A percentile compares a stretch with the other conserved stretches of the same genome.
Evolutionary conservation across 2,888 invertebrate genomes (phyloP).

Genomic region (Lamellibrachia satsuma): DNA sequence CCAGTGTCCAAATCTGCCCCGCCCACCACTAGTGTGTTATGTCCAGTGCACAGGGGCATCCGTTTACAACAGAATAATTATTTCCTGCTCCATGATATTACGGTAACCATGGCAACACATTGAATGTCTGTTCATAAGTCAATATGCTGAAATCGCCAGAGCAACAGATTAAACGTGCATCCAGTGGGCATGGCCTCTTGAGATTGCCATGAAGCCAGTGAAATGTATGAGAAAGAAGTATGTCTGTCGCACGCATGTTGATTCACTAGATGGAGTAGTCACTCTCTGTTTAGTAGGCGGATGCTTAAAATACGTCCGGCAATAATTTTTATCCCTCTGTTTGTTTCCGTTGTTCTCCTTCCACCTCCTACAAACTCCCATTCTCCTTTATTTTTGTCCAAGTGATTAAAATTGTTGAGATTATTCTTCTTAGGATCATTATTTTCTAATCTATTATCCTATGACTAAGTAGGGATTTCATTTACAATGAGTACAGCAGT

Average conservation of each 20-base stretch:
- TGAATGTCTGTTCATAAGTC: conserved; percentile 30
- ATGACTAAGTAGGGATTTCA: background rate
- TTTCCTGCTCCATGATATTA: conserved; percentile 14
- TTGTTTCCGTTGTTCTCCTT: background rate
- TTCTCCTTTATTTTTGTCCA: background rate
- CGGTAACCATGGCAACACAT: conserved; percentile 27
- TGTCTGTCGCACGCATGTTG: background rate
- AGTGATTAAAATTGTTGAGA: background rate
- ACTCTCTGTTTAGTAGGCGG: background rate
- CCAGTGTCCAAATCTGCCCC: background rate
- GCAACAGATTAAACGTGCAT: conserved; percentile 28
- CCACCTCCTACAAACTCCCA: background rate
- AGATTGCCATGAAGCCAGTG: background rate
- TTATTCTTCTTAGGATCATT: background rate
- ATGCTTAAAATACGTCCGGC: background rate
- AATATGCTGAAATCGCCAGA: conserved; percentile 31
- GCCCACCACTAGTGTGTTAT: background rate
- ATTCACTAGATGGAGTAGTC: background rate
- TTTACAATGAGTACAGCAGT: background rate
- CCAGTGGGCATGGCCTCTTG: background rate
- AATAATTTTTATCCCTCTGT: background rate
- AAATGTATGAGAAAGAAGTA: conserved; percentile 10
- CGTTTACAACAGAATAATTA: conserved; percentile 12
- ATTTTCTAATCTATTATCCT: background rate
- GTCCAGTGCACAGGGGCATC: background rate